These are phyloP conservation scores for Ailurus styani DNA, from an alignment of 2,113 vertebrate species.

Conservation along the genomic window DNA sequence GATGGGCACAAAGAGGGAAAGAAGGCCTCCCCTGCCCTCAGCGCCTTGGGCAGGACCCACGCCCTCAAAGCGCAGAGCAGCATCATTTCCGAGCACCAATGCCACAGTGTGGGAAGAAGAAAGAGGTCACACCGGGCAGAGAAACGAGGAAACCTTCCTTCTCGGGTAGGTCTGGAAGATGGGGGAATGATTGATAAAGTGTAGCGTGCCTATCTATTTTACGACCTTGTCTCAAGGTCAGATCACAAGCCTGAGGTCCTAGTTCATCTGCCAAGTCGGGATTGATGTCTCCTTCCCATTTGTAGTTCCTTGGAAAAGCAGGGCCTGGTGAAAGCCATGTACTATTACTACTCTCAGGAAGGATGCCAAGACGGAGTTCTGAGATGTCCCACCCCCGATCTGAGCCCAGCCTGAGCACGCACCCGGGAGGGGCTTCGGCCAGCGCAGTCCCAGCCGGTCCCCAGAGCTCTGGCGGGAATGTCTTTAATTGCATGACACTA, in stretches of 20 bases:
- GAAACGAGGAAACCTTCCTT: not conserved
- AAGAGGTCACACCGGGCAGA: not conserved
- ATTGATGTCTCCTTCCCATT: slow-evolving; percentile 57
- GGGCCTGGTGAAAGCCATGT: slow-evolving; percentile 50
- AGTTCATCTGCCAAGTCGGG: slow-evolving; percentile 45
- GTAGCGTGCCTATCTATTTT: not conserved
- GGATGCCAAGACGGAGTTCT: slow-evolving; percentile 50
- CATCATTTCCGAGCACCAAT: not conserved
- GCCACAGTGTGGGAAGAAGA: not conserved
- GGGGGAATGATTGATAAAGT: not conserved
- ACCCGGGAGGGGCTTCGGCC: not conserved
- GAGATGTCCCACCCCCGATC: not conserved
- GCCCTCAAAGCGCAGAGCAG: not conserved
- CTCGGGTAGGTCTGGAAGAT: not conserved
- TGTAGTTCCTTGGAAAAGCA: slow-evolving; percentile 68
- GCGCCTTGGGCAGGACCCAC: not conserved
- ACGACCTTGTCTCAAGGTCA: slow-evolving; percentile 67
- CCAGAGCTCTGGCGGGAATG: slow-evolving; percentile 36
- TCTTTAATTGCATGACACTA: slow-evolving; percentile 29
- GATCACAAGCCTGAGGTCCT: slow-evolving; percentile 32
- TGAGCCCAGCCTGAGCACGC: not conserved
- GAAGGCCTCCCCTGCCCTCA: not conserved
- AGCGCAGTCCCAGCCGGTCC: not conserved
- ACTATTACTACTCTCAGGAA: slow-evolving; percentile 67
- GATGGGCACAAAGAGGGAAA: not conserved